Percentiles rank a stretch among this genome's conserved stretches.
phyloP scores from a whole-genome alignment of 2,888 invertebrate species.

The Lottia scabra region DNA sequence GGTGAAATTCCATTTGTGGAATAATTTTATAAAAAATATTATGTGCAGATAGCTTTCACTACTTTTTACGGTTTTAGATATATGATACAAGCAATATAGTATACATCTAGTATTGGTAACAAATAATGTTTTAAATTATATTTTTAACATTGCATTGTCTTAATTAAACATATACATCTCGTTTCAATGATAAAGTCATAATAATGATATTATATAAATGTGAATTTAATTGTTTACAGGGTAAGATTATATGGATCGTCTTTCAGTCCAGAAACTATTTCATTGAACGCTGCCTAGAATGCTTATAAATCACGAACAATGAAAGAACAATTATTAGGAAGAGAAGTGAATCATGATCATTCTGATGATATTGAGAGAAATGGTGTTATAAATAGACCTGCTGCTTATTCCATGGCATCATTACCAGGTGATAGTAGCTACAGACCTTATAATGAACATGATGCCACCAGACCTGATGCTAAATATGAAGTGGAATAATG shows the following conservation, averaged over 20 bases:
- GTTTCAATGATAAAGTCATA: too few species aligned
- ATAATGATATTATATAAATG: too few species aligned
- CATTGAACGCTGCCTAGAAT: slow-evolving; percentile 42
- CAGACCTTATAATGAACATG: background rate
- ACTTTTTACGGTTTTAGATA: too few species aligned
- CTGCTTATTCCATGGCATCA: slow-evolving; percentile 30
- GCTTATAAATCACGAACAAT: slow-evolving; percentile 44
- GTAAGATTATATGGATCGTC: slow-evolving; percentile 42
- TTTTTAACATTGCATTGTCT: too few species aligned
- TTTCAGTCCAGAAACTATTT: slow-evolving; percentile 55
- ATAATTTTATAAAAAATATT: too few species aligned
- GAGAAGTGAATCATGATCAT: slow-evolving; percentile 31
- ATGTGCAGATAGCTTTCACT: too few species aligned
- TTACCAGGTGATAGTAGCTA: slow-evolving; percentile 14
- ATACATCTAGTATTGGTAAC: too few species aligned
- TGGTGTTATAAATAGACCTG: slow-evolving; percentile 25
- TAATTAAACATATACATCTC: too few species aligned
- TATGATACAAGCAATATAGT: too few species aligned
- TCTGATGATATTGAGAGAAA: slow-evolving; percentile 24
- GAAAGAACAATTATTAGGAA: slow-evolving; percentile 61
- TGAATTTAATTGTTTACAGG: slow-evolving; percentile 37
- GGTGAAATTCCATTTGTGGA: too few species aligned
- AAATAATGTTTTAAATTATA: too few species aligned
- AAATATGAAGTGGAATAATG: slow-evolving; percentile 27
- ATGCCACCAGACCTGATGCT: slow-evolving; percentile 17